Evolutionary conservation across 2,113 vertebrate genomes (phyloP).

Genomic region (rabbit (Oryctolagus cuniculus)): mOryCun1.1 NC_091437.1:61611001-61611500

Average conservation of each 20-base stretch:
- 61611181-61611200: background rate
- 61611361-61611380: too few relatives aligned
- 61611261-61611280: background rate
- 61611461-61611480: too few relatives aligned
- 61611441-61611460: too few relatives aligned
- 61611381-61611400: too few relatives aligned
- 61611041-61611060: background rate
- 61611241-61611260: background rate
- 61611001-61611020: background rate
- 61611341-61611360: too few relatives aligned
- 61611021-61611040: rapidly evolving
- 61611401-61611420: too few relatives aligned
- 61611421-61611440: too few relatives aligned
- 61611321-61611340: too few relatives aligned
- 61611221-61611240: background rate
- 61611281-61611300: too few relatives aligned
- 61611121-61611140: background rate
- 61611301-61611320: too few relatives aligned
- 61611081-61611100: background rate
- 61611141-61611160: background rate
- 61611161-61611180: background rate
- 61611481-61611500: too few relatives aligned
- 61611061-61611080: background rate
- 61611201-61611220: background rate
- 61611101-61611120: background rate